Percentiles rank a stretch among this genome's conserved stretches.
Evolutionary conservation across 2,888 invertebrate genomes (phyloP).

Genomic region (Laspeyria flexula): DNA sequence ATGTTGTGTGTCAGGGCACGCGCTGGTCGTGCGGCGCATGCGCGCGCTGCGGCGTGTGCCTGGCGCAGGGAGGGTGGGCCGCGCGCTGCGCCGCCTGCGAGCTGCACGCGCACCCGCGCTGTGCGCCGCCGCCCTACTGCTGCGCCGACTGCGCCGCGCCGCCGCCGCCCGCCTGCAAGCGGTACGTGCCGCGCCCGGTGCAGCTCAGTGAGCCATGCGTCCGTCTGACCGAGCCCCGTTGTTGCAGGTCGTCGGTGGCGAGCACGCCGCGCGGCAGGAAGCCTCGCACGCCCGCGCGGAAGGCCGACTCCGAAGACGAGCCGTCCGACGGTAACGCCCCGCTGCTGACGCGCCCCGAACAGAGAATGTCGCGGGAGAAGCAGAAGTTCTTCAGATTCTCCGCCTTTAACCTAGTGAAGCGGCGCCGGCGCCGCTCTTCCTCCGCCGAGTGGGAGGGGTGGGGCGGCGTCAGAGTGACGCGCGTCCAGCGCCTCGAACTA

Average conservation of each 20-base stretch:
- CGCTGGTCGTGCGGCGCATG: constrained; percentile 79
- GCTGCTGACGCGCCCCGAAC: constrained; percentile 76
- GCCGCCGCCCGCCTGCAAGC: constrained; percentile 4
- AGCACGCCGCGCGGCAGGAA: constrained; percentile 60
- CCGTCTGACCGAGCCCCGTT: background rate
- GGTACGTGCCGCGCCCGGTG: background rate
- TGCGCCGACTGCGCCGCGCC: background rate
- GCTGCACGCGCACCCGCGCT: constrained; percentile 29
- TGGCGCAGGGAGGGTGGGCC: constrained; percentile 66
- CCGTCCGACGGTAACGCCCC: constrained; percentile 82
- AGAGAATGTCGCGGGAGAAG: constrained; percentile 93
- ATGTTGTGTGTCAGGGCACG: constrained; percentile 60
- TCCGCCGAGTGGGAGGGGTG: constrained; percentile 76
- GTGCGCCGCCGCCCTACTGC: constrained; percentile 10
- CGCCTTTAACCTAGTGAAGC: constrained; percentile 90
- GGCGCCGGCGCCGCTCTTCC: constrained; percentile 62
- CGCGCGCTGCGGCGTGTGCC: constrained; percentile 65
- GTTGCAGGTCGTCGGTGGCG: constrained; percentile 30
- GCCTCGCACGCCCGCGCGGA: constrained; percentile 57
- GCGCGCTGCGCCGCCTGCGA: constrained; percentile 60
- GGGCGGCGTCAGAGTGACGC: constrained; percentile 74
- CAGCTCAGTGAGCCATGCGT: background rate
- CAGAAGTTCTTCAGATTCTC: constrained; percentile 94
- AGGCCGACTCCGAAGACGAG: constrained; percentile 75
- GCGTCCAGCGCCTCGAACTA: constrained; percentile 72